Base-by-base conservation (phyloP, 1,140 invertebrate species). In the Contarinia nasturtii region DNA sequence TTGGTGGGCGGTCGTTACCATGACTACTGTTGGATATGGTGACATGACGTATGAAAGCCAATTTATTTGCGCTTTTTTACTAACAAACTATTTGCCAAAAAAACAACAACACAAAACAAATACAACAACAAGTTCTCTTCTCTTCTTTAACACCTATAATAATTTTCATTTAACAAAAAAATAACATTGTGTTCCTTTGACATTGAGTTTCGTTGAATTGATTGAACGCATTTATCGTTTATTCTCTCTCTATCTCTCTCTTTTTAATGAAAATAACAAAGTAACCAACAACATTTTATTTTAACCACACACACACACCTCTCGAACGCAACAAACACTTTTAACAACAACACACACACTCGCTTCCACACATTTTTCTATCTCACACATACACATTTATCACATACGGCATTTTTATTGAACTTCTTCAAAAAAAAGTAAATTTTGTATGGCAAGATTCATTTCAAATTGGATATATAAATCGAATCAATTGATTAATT, bases 21-120 rank as follows among this genome's bases (percentile, higher is more conserved):
- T 97, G 93, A 87, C 92, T 70, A 98, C 93, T 71, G 93, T 98
- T 70, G 94, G 94, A 73, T 98, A 98, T 80, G 95, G 95, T 76
- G 95, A 98, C 76, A 97, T 98, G 92, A 91, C 86, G 85, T 88
- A 88, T 82, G 84, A 80, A 20, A n/a, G n/a, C n/a, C n/a, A n/a
- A n/a, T n/a, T n/a, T n/a, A n/a, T n/a, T n/a, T n/a, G n/a, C n/a
- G 7, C 7, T 8, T 34, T 34, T 5, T 38, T 17, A 38, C 3
- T 5, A 38, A n/a, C 36, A 38, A 38, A 38, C 12, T 34, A n/a
- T n/a, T 38, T 38, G 3, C 17, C 14, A 4, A 38, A 14, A 38
- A 5, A 38, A 38, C 14, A 38, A 38, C 36, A 38, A 38, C 36
- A 38, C n/a, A n/a, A n/a, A 27, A 40, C 38, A 40, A 40, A n/a